These are phyloP conservation scores for Etheostoma spectabile DNA, from an alignment of 2,113 vertebrate genomes.

Conservation along the genomic window DNA sequence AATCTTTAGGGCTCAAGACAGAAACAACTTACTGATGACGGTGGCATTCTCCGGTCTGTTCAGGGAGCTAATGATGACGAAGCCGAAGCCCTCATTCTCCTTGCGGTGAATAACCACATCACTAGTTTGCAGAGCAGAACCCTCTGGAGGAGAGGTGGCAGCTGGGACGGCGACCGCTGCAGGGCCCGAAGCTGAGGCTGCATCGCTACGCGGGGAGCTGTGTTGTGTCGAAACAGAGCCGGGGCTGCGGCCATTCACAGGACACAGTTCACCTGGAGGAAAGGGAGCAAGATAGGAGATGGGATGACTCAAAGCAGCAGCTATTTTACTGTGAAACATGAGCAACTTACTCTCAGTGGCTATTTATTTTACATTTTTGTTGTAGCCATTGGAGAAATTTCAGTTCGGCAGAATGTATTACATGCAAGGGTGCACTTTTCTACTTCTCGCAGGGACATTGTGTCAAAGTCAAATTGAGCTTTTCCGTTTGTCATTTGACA, in stretches of 20 bases:
- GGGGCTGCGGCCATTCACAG: conserved; percentile 95
- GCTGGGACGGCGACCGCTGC: neutral
- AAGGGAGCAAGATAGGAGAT: neutral
- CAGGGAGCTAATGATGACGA: conserved; percentile 98
- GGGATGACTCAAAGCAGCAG: neutral
- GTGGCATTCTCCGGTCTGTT: conserved; percentile 94
- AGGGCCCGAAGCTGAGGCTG: conserved; percentile 83
- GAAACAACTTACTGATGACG: conserved; percentile 90
- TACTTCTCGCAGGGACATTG: neutral
- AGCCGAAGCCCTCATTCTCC: conserved; percentile 98
- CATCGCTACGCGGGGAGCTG: conserved; percentile 95
- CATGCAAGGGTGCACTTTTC: conserved; percentile 23
- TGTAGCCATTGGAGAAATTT: neutral
- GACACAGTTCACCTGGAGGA: conserved; percentile 91
- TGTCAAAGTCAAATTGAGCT: conserved; percentile 29
- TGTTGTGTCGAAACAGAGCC: conserved; percentile 94
- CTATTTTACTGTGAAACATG: conserved; percentile 4
- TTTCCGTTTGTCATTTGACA: conserved; percentile 31
- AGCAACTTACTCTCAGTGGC: neutral
- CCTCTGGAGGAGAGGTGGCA: conserved; percentile 84
- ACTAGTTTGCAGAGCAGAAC: conserved; percentile 89
- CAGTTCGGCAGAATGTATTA: neutral
- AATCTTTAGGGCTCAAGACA: conserved; percentile 12
- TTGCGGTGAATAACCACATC: conserved; percentile 97
- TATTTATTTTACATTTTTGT: neutral